Evolutionary conservation across 2,797 vertebrate genomes (phyloP).

Genomic region (Rhinichthys osculus): DNA sequence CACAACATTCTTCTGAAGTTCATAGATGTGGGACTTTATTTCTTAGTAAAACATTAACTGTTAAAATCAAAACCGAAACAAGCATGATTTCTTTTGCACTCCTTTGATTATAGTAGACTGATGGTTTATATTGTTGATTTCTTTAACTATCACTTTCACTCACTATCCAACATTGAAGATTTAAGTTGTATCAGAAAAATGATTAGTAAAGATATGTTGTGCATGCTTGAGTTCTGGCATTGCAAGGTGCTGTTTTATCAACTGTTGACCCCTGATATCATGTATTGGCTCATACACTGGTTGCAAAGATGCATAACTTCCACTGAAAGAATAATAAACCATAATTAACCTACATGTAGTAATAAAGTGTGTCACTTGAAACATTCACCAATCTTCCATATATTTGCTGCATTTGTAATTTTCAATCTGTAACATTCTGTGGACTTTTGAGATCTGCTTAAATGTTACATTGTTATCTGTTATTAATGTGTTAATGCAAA

Average conservation of each 20-base stretch:
- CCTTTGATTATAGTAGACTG: neutral
- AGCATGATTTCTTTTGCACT: neutral
- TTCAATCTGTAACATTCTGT: neutral
- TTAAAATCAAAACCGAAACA: conserved; percentile 8
- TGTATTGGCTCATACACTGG: neutral
- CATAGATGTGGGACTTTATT: conserved; percentile 11
- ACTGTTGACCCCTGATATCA: neutral
- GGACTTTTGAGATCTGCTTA: neutral
- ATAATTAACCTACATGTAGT: neutral
- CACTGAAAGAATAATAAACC: neutral
- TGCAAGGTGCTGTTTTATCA: conserved; percentile 14
- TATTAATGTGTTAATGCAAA: conserved; percentile 15
- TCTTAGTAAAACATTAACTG: neutral
- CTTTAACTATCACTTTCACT: neutral
- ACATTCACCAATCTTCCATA: neutral
- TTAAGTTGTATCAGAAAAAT: conserved; percentile 8
- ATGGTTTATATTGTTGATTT: neutral
- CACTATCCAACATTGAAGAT: neutral
- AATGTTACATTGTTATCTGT: neutral
- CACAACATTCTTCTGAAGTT: neutral
- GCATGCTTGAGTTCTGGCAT: conserved; percentile 21
- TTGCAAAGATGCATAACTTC: neutral
- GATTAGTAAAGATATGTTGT: conserved; percentile 8
- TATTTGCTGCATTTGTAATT: neutral
- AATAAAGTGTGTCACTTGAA: neutral